Evolutionary conservation across 2,797 vertebrate genomes (phyloP).

Genomic region (Hydrolagus colliei): DNA sequence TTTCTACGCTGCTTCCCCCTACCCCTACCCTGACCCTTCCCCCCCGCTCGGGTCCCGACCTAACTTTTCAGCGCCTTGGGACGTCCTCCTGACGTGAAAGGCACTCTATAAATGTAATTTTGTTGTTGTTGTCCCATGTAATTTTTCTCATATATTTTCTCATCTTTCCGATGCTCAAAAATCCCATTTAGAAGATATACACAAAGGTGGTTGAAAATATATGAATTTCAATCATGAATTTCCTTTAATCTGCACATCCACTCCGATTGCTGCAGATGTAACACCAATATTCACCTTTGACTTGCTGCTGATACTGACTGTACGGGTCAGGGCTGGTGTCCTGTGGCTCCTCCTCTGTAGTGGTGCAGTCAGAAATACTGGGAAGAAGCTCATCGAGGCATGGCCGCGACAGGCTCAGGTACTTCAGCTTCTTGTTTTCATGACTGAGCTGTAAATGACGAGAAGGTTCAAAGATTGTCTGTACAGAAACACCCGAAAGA

Average conservation of each 20-base stretch:
- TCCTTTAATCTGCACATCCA: neutral
- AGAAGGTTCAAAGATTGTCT: neutral
- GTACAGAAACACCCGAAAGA: neutral
- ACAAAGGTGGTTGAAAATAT: neutral
- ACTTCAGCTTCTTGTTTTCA: slow-evolving; percentile 70
- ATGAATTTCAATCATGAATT: neutral
- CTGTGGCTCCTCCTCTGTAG: slow-evolving; percentile 50
- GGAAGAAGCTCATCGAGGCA: slow-evolving; percentile 65
- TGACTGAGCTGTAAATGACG: slow-evolving; percentile 56
- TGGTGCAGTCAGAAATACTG: slow-evolving; percentile 62
- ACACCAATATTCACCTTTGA: slow-evolving; percentile 45
- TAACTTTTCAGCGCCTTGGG: no score
- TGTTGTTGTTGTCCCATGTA: neutral
- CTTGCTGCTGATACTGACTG: slow-evolving; percentile 59
- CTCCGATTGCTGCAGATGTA: neutral
- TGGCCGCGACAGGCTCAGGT: slow-evolving; percentile 60
- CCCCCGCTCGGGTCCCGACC: no score
- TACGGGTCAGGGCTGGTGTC: slow-evolving; percentile 50
- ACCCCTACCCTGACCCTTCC: no score
- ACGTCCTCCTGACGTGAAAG: no score
- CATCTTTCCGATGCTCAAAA: no score
- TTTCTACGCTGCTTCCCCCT: no score
- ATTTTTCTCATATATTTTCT: neutral
- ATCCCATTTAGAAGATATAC: no score
- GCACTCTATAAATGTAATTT: no score